Evolutionary conservation across 1,140 invertebrate species (phyloP).

Genomic region (Elymnias hypermnestra): DNA sequence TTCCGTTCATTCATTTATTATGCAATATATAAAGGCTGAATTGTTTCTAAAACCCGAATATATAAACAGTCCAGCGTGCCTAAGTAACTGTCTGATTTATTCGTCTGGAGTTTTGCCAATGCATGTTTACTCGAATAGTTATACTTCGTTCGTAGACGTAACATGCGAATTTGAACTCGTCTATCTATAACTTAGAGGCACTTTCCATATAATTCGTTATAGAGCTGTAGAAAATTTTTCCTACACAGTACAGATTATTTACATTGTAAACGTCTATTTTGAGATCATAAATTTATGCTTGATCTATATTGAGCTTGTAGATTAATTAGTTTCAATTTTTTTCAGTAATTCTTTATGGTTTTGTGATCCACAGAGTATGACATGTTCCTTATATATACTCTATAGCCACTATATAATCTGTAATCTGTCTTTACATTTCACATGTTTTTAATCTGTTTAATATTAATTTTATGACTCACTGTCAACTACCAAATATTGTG

Average conservation of each 20-base stretch:
- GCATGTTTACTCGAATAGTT: background rate
- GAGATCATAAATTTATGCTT: background rate
- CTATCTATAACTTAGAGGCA: too few species aligned
- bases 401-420: too few species aligned
- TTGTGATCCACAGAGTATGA: too few species aligned
- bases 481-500: too few species aligned
- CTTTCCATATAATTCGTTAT: background rate
- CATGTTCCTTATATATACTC: too few species aligned
- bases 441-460: too few species aligned
- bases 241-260: background rate
- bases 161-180: background rate
- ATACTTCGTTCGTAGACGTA: background rate
- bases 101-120: constrained; percentile 21
- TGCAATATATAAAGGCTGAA: constrained; percentile 14
- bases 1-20: constrained; percentile 24
- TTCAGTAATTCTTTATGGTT: too few species aligned
- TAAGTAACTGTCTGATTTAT: constrained; percentile 33
- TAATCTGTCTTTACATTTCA: too few species aligned
- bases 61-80: constrained; percentile 23
- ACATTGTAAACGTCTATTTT: background rate
- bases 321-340: too few species aligned
- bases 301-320: too few species aligned
- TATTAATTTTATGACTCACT: too few species aligned
- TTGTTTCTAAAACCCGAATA: constrained; percentile 19
- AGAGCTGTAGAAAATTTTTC: background rate